phyloP scores from a whole-genome alignment of 2,113 vertebrate genomes.

The Lycocorax pyrrhopterus region DNA sequence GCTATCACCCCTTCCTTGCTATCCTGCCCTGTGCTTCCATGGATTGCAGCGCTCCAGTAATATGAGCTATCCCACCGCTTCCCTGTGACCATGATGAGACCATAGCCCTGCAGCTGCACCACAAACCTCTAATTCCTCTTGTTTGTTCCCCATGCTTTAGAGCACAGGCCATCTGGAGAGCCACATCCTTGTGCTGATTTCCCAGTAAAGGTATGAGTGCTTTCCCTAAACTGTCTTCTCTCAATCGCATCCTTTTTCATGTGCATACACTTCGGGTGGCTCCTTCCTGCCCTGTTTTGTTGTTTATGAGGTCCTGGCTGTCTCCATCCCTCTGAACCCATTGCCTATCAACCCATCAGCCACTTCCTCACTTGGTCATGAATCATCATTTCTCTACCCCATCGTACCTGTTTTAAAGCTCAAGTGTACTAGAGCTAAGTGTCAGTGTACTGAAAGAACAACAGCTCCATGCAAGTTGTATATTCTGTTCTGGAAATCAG shows the following conservation, averaged over 20 bases:
- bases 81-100: not conserved
- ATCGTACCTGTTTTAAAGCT: not conserved
- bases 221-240: not conserved
- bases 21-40: not conserved
- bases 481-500: not conserved
- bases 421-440: not conserved
- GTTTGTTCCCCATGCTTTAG: not conserved
- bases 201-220: not conserved
- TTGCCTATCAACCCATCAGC: not conserved
- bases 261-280: not conserved
- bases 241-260: not conserved
- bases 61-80: rapidly evolving
- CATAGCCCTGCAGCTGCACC: not conserved
- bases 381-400: not conserved
- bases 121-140: not conserved
- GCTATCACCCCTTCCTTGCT: not conserved
- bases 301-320: not conserved
- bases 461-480: not conserved
- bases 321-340: not conserved
- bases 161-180: not conserved
- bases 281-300: not conserved
- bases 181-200: not conserved
- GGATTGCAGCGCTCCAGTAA: not conserved
- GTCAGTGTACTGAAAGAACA: not conserved
- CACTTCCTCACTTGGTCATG: not conserved